A percentile compares a stretch with the other conserved stretches of the same genome.
These are phyloP conservation scores for Tachuris rubrigastra DNA, from an alignment of 2,113 vertebrate genomes.

Conservation along the genomic window DNA sequence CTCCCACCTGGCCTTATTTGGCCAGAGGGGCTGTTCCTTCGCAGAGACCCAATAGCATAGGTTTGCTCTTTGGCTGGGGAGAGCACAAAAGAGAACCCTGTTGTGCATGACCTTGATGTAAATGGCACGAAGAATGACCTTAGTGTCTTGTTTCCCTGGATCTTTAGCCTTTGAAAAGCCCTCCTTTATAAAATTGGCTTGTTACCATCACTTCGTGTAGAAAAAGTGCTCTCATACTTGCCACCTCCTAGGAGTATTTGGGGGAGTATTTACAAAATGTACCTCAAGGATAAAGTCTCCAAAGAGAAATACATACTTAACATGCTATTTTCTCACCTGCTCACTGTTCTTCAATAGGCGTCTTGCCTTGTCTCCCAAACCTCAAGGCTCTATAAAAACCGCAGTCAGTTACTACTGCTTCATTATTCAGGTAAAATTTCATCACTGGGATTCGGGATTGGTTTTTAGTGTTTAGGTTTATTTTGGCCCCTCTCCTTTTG, in stretches of 20 bases:
- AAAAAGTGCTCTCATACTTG: neutral
- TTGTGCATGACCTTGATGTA: neutral
- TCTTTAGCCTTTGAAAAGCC: neutral
- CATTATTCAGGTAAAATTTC: neutral
- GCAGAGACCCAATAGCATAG: accelerated
- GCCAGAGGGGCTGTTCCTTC: neutral
- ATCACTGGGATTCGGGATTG: neutral
- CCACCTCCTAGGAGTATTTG: neutral
- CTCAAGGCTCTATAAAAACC: neutral
- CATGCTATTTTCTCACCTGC: neutral
- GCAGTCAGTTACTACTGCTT: neutral
- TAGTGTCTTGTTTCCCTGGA: neutral
- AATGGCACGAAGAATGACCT: neutral
- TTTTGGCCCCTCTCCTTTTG: neutral
- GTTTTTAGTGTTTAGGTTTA: neutral
- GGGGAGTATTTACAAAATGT: neutral
- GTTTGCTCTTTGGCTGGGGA: neutral
- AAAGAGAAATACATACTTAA: neutral
- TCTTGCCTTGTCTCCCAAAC: neutral
- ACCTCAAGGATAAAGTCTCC: neutral
- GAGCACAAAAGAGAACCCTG: neutral
- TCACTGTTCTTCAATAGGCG: neutral
- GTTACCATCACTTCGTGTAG: neutral
- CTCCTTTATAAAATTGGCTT: neutral
- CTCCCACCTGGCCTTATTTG: neutral